Base-by-base conservation (phyloP, 2,888 invertebrate genomes). In the Hydrotaea cyrtoneurina region DNA sequence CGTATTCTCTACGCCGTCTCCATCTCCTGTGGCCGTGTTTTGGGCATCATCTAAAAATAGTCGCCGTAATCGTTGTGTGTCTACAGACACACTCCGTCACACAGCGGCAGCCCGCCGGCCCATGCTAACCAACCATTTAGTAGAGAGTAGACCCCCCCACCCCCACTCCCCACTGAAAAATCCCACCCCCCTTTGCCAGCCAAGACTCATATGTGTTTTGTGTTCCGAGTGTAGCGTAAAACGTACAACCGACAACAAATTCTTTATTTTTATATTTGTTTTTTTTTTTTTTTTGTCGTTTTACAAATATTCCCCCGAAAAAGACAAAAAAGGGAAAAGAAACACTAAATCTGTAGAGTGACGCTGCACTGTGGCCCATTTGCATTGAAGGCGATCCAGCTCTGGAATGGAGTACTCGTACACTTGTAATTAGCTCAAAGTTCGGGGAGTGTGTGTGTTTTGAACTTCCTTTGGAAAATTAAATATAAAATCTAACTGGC, bases 1-100 rank as follows among this genome's bases (percentile, higher is more conserved):
- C 64, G 5, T 13, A 69, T 64, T 77, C 77, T 77, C 23, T n/a
- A n/a, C 64, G 64, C 53, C 26, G 21, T 53, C 21, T 69, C 23
- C 71, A 66, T 36, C 66, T 39, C 43, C 80, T 66, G 77, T 77
- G 76, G 77, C 43, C 3, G 7, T 31, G 31, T 2, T n/a, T n/a
- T 31, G 69, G 69, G 46, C 69, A 62, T 62, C 80, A 71, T 78
- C 80, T 80, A 83, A 74, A 83, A 80, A 80, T 83, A 83, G 77
- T 62, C 57, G 5, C 23, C 72, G 66, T 50, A 64, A 39, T 74
- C 69, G 64, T 76, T 55, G 72, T 57, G 72, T 73, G 72, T 79
- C 71, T 71, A 66, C 69, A 73, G 19, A 55, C 53, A 21, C 50
- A 39, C 39, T 4, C 64, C n/a, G 3, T 3, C 31, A 26, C 17